Evolutionary conservation across 2,888 invertebrate genomes (phyloP).

Genomic region (Atethmia centrago): DNA sequence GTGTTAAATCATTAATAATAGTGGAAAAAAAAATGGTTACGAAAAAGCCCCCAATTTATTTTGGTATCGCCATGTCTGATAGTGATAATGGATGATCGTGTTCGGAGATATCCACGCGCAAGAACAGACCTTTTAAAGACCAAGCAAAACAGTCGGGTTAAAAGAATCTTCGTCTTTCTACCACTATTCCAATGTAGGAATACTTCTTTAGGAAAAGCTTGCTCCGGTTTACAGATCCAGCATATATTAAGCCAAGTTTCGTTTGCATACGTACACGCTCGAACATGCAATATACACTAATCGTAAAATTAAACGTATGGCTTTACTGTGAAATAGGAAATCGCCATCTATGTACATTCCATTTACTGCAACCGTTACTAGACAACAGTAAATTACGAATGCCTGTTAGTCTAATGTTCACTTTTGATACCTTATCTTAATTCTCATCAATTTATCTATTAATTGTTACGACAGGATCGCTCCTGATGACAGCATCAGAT

Average conservation of each 20-base stretch:
- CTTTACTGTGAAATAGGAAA: slow-evolving; percentile 28
- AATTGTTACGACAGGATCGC: no score
- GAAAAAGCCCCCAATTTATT: no score
- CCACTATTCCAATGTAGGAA: not conserved
- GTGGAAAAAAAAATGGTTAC: no score
- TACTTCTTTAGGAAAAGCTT: slow-evolving; percentile 4
- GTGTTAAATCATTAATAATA: no score
- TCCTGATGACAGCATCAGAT: not conserved
- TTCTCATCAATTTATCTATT: not conserved
- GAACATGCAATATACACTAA: slow-evolving; percentile 10
- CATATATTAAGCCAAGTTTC: not conserved
- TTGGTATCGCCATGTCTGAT: no score
- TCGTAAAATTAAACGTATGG: slow-evolving; percentile 50
- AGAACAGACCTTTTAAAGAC: not conserved
- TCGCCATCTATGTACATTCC: slow-evolving; percentile 42
- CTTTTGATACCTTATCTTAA: not conserved
- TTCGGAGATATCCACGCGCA: not conserved
- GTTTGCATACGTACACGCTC: slow-evolving; percentile 28
- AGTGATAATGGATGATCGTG: no score
- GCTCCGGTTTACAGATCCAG: slow-evolving; percentile 8
- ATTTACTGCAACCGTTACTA: slow-evolving; percentile 33
- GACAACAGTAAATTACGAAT: slow-evolving; percentile 20
- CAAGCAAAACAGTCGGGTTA: not conserved
- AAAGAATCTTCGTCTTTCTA: not conserved
- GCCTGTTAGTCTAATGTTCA: not conserved